Evolutionary conservation across 2,888 invertebrate species (phyloP).

Genomic region (Synergus gifuensis): DNA sequence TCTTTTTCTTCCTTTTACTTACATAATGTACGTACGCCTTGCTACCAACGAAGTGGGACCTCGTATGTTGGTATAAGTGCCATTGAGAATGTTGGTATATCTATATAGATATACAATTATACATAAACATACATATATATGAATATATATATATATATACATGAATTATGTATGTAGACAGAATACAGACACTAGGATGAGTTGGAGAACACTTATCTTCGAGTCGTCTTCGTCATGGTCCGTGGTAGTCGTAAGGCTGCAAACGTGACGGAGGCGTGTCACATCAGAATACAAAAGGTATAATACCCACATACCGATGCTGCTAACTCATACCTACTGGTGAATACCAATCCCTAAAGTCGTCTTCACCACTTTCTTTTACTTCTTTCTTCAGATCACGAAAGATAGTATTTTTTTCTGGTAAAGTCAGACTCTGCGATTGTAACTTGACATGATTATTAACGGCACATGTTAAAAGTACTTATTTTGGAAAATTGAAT

Average conservation of each 20-base stretch:
- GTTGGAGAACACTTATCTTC: constrained; percentile 34
- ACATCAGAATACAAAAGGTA: constrained; percentile 69
- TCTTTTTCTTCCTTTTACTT: constrained; percentile 65
- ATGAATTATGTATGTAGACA: not conserved
- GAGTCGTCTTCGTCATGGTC: constrained; percentile 19
- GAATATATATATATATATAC: constrained; percentile 15
- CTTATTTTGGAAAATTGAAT: no score
- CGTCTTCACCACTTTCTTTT: constrained; percentile 16
- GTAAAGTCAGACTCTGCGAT: not conserved
- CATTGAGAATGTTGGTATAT: constrained; percentile 10
- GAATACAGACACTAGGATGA: constrained; percentile 22
- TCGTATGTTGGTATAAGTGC: constrained; percentile 26
- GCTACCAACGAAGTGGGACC: constrained; percentile 40
- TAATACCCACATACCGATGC: constrained; percentile 71
- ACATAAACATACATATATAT: constrained; percentile 17
- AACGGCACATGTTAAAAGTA: not conserved
- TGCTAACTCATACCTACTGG: constrained; percentile 66
- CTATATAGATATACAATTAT: not conserved
- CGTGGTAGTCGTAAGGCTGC: constrained; percentile 56
- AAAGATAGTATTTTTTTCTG: not conserved
- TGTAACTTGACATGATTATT: not conserved
- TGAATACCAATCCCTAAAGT: constrained; percentile 67
- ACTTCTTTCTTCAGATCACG: not conserved
- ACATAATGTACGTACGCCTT: constrained; percentile 65
- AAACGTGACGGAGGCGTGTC: constrained; percentile 75